Evolutionary conservation across 1,140 invertebrate species (phyloP), one percentile per base, ranked within the genome.

Genomic region (Drosophila pachea): DNA sequence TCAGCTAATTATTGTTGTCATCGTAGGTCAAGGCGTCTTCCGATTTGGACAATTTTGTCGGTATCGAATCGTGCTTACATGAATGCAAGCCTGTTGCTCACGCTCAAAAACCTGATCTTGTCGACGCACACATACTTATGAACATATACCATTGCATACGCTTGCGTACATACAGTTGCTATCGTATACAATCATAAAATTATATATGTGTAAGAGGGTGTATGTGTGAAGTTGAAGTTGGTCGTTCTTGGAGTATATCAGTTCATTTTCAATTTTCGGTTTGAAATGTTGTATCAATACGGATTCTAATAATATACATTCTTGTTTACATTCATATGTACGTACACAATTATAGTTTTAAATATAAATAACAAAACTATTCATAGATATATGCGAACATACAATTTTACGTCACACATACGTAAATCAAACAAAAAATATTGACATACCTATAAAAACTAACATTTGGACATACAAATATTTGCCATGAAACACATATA

Each of bases 21-120:
- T 64, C 52, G 61, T 9, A 47, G 47, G 38, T 69, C 58, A 48
- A 40, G 14, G 14, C 5, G 6, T 43, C 2, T 43, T 0, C 47
- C 4, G 38, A 58, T 7, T 47, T 66, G 0, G 62, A 70, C 68
- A 54, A 66, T 40, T 70, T 70, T 66, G 68, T 70, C 54, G 62
- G 54, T 11, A 16, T 55, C 8, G 40, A 38, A 32, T 62, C 29
- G 68, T 65, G 53, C 50, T 59, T 70, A 52, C 55, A 67, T 53
- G 59, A 40, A 70, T 66, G 62, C 68, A 70, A 70, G 65, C 68
- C 62, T 65, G 68, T 70, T 70, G 54, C 68, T 70, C 62, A 66
- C 68, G 68, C 62, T 66, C 29, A 42, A 59, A 66, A 70, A 70
- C 68, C 68, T 70, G 68, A 70, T 70, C 55, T 70, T 66, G 63